Percentiles rank a stretch among this genome's conserved stretches.
phyloP scores from a whole-genome alignment of 2,113 vertebrate genomes.

The Carollia perspicillata region DNA sequence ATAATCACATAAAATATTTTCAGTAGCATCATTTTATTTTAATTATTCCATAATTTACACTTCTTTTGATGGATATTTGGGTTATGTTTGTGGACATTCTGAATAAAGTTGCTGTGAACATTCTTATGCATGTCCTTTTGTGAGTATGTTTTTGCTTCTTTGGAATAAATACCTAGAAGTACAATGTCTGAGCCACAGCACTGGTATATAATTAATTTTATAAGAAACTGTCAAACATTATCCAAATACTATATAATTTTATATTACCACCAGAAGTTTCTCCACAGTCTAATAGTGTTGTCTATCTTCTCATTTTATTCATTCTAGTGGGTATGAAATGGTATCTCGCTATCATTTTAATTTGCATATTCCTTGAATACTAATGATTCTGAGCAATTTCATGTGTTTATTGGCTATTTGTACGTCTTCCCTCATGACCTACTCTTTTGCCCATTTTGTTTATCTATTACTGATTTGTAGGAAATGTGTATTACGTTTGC shows the following conservation, averaged over 20 bases:
- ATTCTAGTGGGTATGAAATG: background rate
- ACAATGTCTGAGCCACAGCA: constrained; percentile 33
- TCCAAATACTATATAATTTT: background rate
- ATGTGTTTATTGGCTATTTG: background rate
- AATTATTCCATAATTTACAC: background rate
- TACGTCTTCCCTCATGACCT: background rate
- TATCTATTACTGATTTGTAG: background rate
- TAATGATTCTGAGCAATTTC: background rate
- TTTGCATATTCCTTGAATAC: background rate
- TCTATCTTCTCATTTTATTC: constrained; percentile 21
- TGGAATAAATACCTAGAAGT: background rate
- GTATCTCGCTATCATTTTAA: background rate
- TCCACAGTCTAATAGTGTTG: background rate
- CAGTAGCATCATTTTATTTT: background rate
- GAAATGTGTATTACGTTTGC: background rate
- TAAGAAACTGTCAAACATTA: background rate
- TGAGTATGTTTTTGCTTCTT: background rate
- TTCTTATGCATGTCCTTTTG: background rate
- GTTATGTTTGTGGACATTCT: background rate
- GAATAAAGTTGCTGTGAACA: background rate
- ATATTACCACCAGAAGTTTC: background rate
- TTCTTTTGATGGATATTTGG: background rate
- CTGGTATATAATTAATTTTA: background rate
- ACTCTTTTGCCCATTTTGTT: constrained; percentile 4
- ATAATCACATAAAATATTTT: constrained; percentile 20